A percentile compares a stretch with the other conserved stretches of the same genome.
Conservation (phyloP, 2,797 vertebrate species). For the Diglossa cyanea region DNA sequence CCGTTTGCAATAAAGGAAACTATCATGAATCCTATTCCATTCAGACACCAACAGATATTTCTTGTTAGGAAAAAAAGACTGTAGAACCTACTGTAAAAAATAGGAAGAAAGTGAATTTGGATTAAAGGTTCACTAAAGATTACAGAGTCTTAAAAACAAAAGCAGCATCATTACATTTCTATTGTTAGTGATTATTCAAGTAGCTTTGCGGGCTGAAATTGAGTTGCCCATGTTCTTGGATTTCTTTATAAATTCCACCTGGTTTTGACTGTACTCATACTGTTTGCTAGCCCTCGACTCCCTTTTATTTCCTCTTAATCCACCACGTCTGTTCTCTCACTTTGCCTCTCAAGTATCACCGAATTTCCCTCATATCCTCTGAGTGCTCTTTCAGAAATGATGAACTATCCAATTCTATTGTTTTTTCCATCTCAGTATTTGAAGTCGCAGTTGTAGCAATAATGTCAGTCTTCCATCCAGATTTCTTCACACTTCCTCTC, state of each 20-base stretch:
- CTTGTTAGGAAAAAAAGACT: background rate
- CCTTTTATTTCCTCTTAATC: conserved; percentile 7
- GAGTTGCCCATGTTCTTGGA: background rate
- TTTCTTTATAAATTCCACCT: conserved; percentile 17
- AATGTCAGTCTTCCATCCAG: background rate
- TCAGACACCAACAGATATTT: background rate
- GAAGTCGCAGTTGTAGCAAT: background rate
- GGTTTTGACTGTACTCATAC: background rate
- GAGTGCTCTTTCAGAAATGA: background rate
- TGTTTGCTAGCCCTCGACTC: background rate
- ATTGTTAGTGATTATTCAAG: background rate
- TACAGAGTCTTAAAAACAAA: background rate
- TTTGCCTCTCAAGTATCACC: conserved; percentile 28
- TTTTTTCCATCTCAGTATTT: background rate
- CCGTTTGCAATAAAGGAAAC: background rate
- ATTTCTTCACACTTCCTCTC: background rate
- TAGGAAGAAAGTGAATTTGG: background rate
- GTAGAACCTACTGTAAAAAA: background rate
- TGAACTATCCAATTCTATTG: background rate
- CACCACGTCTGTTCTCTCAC: conserved; percentile 28
- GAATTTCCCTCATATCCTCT: background rate
- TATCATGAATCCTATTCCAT: background rate
- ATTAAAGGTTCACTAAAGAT: background rate
- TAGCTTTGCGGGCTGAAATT: background rate
- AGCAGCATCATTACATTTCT: background rate